These are phyloP conservation scores for Solea solea DNA, from an alignment of 2,113 vertebrate genomes.

Conservation along the genomic window DNA sequence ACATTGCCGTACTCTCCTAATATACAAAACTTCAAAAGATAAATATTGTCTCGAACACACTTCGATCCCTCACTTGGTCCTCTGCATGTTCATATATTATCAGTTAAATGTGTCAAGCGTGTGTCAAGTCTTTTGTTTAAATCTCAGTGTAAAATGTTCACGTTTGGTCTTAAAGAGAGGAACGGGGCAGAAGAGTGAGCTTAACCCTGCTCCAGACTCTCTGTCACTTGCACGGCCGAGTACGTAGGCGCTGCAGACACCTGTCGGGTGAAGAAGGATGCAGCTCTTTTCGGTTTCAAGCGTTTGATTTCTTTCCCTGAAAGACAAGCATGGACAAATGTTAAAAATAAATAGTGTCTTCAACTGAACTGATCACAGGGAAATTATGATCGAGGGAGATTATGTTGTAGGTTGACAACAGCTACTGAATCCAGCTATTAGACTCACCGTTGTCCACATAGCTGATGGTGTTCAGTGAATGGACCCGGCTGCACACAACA, in stretches of 20 bases:
- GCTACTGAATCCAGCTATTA: background rate
- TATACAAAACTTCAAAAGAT: constrained; percentile 61
- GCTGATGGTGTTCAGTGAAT: constrained; percentile 89
- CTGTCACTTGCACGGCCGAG: constrained; percentile 83
- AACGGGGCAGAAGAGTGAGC: constrained; percentile 1
- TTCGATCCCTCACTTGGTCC: constrained; percentile 75
- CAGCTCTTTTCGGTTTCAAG: constrained; percentile 88
- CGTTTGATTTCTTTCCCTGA: constrained; percentile 90
- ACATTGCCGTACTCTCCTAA: constrained; percentile 55
- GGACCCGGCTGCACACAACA: constrained; percentile 87
- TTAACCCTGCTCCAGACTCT: constrained; percentile 87
- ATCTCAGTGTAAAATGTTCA: constrained; percentile 70
- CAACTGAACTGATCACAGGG: background rate
- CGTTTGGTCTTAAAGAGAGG: constrained; percentile 74
- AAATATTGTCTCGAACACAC: constrained; percentile 58
- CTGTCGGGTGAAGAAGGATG: constrained; percentile 91
- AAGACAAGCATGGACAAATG: constrained; percentile 3
- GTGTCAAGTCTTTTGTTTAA: constrained; percentile 38
- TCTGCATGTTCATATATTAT: constrained; percentile 60
- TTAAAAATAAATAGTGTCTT: background rate
- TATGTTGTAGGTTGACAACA: background rate
- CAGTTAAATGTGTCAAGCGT: constrained; percentile 40
- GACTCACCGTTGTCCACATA: constrained; percentile 90
- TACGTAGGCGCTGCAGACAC: constrained; percentile 77
- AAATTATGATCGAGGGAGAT: background rate